Base-by-base conservation (phyloP, 2,113 vertebrate genomes). In the Morone saxatilis region DNA sequence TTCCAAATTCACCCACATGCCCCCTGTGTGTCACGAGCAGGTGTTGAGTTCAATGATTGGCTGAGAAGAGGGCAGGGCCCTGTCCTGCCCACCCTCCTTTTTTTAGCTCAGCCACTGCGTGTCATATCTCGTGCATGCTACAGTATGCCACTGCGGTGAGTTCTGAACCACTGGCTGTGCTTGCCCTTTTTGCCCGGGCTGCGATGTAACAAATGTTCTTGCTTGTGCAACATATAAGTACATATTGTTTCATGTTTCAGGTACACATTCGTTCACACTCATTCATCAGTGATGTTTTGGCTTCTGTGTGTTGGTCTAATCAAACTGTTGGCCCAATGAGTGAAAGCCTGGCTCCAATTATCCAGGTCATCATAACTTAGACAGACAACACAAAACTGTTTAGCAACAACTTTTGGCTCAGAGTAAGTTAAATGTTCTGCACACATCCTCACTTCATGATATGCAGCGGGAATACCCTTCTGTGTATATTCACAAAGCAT, bases 21-120 rank as follows among this genome's bases (percentile, higher is more conserved):
- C 54, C 25, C 20, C 9, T 6, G 40, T 61, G 57, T 53, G 62
- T 74, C 81, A 70, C 4, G 1, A 66, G 81, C 74, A 47, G 57
- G 78, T 78, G 83, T 68, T 8, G 67, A 47, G 31, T 22, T 14
- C 20, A 4, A 4, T 63, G 88, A 94, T 95, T 94, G 94, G 95
- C 65, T 50, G 77, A 92, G 85, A 78, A n/a, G 63, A 72, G 91
- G 95, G 94, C 86, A 77, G 92, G 83, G 81, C 38, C 31, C 19
- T 22, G 6, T 71, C 80, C 87, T 68, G 56, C 91, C 89, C 77
- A 76, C 74, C 19, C 38, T 68, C 76, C 77, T 73, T 73, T 91
- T 31, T 93, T 91, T 90, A 89, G 86, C 83, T 54, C 60, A 17
- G 38, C 51, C 54, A 0, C 22, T 56, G 41, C 78, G n/a, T 73